phyloP scores from a whole-genome alignment of 2,797 vertebrate species.

The Cynopterus sphinx region DNA sequence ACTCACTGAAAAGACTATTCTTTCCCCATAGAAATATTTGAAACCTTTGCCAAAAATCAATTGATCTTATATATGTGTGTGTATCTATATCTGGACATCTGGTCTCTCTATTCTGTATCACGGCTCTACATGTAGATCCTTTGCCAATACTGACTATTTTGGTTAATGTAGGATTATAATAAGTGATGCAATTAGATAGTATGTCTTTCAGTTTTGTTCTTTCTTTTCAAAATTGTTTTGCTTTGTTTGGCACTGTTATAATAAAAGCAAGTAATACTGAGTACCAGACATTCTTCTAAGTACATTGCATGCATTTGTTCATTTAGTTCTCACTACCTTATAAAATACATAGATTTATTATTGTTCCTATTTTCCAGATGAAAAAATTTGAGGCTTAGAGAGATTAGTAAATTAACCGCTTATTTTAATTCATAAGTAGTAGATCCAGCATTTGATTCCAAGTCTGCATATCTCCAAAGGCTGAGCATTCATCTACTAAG shows the following conservation, averaged over 20 bases:
- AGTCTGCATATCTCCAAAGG: not conserved
- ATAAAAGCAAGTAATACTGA: not conserved
- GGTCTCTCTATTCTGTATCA: not conserved
- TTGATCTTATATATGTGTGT: not conserved
- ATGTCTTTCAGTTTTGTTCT: not conserved
- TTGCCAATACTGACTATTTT: not conserved
- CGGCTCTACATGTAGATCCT: not conserved
- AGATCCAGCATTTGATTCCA: not conserved
- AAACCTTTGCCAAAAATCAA: not conserved
- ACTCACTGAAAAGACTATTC: not conserved
- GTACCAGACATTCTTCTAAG: not conserved
- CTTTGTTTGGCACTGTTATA: not conserved
- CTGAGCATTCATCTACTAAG: not conserved
- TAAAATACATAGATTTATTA: not conserved
- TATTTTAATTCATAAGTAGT: not conserved
- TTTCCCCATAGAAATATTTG: not conserved
- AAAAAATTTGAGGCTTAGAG: not conserved
- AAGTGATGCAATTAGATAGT: not conserved
- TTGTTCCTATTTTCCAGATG: not conserved
- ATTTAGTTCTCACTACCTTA: not conserved
- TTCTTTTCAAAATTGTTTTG: not conserved
- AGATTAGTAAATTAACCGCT: not conserved
- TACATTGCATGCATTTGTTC: not conserved
- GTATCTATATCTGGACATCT: not conserved
- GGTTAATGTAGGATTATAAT: not conserved